phyloP scores from a whole-genome alignment of 2,888 invertebrate genomes.

The Mesorhabditis belari region DNA sequence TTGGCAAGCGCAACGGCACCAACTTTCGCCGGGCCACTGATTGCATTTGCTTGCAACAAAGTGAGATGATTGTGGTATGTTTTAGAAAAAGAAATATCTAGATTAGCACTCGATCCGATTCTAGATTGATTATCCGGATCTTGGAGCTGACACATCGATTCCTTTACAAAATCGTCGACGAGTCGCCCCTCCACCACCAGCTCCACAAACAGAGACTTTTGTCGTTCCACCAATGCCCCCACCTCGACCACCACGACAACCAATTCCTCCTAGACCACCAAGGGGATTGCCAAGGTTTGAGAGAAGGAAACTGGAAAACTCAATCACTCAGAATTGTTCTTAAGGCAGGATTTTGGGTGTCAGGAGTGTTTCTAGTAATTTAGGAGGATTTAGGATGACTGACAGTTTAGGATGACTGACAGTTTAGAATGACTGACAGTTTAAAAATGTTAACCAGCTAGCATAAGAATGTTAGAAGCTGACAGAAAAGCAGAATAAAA shows the following conservation, averaged over 20 bases:
- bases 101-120: slow-evolving; percentile 6
- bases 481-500: too few relatives aligned
- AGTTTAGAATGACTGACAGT: too few relatives aligned
- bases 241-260: slow-evolving; percentile 26
- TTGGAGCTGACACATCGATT: slow-evolving; percentile 20
- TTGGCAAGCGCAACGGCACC: slow-evolving; percentile 72
- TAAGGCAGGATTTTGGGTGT: too few relatives aligned
- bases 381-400: too few relatives aligned
- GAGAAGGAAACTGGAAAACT: too few relatives aligned
- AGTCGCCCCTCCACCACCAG: slow-evolving; percentile 29
- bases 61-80: slow-evolving; percentile 81
- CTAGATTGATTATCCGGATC: slow-evolving; percentile 35
- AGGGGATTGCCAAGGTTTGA: neutral
- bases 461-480: too few relatives aligned
- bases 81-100: too few relatives aligned
- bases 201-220: slow-evolving; percentile 22
- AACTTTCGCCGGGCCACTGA: slow-evolving; percentile 73
- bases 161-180: slow-evolving; percentile 12
- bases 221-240: slow-evolving; percentile 22
- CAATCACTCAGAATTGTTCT: too few relatives aligned
- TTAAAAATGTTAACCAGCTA: too few relatives aligned
- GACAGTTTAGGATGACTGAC: too few relatives aligned
- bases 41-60: slow-evolving; percentile 76
- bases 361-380: too few relatives aligned
- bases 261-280: slow-evolving; percentile 4